These are phyloP conservation scores for Congeria kusceri DNA, from an alignment of 2,888 invertebrate genomes.

Conservation along the genomic window DNA sequence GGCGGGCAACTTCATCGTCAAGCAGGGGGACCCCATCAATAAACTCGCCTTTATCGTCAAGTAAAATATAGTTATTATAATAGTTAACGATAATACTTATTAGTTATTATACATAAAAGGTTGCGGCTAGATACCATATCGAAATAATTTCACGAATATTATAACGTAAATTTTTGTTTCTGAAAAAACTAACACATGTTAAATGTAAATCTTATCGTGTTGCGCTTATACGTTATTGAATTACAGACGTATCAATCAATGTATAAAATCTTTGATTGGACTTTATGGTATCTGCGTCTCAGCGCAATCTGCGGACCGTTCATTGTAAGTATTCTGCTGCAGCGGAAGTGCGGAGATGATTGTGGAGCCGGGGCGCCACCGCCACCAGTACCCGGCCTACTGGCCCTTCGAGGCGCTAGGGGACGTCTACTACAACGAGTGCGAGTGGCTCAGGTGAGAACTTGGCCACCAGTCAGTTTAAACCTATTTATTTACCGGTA, in stretches of 20 bases:
- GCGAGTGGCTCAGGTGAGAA: slow-evolving; percentile 74
- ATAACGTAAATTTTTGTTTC: too few relatives aligned
- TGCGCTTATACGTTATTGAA: too few relatives aligned
- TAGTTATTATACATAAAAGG: too few relatives aligned
- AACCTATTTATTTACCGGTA: too few relatives aligned
- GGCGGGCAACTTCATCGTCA: slow-evolving; percentile 68
- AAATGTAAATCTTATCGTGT: too few relatives aligned
- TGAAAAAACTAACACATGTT: too few relatives aligned
- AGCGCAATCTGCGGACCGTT: not conserved
- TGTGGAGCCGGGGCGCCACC: slow-evolving; percentile 73
- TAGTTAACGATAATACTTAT: too few relatives aligned
- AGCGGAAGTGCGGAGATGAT: slow-evolving; percentile 78
- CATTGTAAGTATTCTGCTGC: slow-evolving; percentile 28
- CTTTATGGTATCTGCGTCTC: not conserved
- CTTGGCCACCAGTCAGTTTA: too few relatives aligned
- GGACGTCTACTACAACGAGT: slow-evolving; percentile 55
- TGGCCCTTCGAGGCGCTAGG: slow-evolving; percentile 77
- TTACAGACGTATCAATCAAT: not conserved
- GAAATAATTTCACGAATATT: too few relatives aligned
- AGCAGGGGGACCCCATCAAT: slow-evolving; percentile 73
- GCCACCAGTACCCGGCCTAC: slow-evolving; percentile 74
- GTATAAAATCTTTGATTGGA: not conserved
- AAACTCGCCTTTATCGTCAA: slow-evolving; percentile 73
- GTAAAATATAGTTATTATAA: slow-evolving; percentile 47
- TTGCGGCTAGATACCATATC: too few relatives aligned